Evolutionary conservation across 2,888 invertebrate genomes (phyloP).

Genomic region (Stenodera caucasica): DNA sequence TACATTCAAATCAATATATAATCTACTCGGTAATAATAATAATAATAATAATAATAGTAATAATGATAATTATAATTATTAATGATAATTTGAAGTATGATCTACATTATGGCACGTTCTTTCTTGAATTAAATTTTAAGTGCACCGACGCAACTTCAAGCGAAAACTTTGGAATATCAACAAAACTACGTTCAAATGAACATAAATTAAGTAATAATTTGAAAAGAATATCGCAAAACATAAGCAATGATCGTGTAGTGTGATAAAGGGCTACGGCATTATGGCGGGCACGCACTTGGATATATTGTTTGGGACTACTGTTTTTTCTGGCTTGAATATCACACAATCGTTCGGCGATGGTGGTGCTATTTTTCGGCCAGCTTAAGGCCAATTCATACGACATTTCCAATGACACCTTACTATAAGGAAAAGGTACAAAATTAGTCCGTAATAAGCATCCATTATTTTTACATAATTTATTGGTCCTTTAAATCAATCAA

Average conservation of each 20-base stretch:
- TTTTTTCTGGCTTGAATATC: constrained; percentile 22
- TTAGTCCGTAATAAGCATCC: constrained; percentile 31
- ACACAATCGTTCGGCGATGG: constrained; percentile 16
- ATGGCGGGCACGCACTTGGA: constrained; percentile 18
- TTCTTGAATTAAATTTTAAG: constrained; percentile 25
- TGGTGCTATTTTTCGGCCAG: constrained; percentile 25
- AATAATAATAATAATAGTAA: not conserved
- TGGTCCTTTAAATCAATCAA: constrained; percentile 35
- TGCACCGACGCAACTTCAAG: constrained; percentile 20
- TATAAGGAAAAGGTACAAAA: constrained; percentile 56
- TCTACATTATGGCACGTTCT: constrained; percentile 26
- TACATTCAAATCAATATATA: constrained; percentile 34
- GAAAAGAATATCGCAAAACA: constrained; percentile 16
- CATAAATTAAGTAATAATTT: not conserved
- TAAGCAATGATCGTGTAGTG: constrained; percentile 25
- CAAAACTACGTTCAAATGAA: no score
- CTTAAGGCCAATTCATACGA: constrained; percentile 33
- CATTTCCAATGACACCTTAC: constrained; percentile 60
- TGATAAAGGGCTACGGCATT: constrained; percentile 17
- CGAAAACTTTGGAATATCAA: not conserved
- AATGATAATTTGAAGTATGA: not conserved
- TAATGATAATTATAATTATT: no score
- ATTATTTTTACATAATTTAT: constrained; percentile 40
- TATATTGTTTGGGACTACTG: constrained; percentile 11
- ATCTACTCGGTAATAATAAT: constrained; percentile 15